Evolutionary conservation across 2,888 invertebrate species (phyloP).

Genomic region (Chorisops tibialis): DNA sequence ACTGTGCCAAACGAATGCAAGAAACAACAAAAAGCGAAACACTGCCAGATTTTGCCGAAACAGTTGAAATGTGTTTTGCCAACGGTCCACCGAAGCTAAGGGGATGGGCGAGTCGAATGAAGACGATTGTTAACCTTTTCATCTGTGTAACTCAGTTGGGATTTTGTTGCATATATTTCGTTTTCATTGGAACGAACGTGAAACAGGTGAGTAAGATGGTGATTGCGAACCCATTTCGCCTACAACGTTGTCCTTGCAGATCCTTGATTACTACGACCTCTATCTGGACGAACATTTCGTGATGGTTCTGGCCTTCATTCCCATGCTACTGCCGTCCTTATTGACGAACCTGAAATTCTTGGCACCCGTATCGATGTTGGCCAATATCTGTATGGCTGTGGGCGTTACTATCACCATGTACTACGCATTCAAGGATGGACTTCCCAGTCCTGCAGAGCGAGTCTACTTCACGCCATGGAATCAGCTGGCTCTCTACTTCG

Average conservation of each 20-base stretch:
- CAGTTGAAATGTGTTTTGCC: slow-evolving; percentile 76
- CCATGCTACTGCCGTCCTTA: slow-evolving; percentile 70
- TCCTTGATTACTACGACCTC: slow-evolving; percentile 63
- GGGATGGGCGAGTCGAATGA: slow-evolving; percentile 61
- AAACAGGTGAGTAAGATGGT: slow-evolving; percentile 59
- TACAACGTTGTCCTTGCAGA: slow-evolving; percentile 56
- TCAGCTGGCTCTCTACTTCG: slow-evolving; percentile 84
- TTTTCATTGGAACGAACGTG: slow-evolving; percentile 86
- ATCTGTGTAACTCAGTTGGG: slow-evolving; percentile 95
- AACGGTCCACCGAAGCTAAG: slow-evolving; percentile 68
- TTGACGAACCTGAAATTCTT: slow-evolving; percentile 73
- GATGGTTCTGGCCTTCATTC: slow-evolving; percentile 70
- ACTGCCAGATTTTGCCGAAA: slow-evolving; percentile 74
- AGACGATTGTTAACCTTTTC: slow-evolving; percentile 75
- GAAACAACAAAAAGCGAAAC: slow-evolving; percentile 56
- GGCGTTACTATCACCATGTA: slow-evolving; percentile 70
- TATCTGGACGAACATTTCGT: slow-evolving; percentile 64
- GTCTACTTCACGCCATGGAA: slow-evolving; percentile 60
- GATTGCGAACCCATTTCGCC: no score
- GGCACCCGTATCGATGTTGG: slow-evolving; percentile 73
- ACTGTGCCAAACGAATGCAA: slow-evolving; percentile 67
- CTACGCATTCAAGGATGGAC: slow-evolving; percentile 69
- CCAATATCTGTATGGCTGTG: slow-evolving; percentile 78
- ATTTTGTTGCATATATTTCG: slow-evolving; percentile 96
- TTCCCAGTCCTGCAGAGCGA: slow-evolving; percentile 63